These are phyloP conservation scores for Clinocottus analis DNA, from an alignment of 2,113 vertebrate species.

Conservation along the genomic window DNA sequence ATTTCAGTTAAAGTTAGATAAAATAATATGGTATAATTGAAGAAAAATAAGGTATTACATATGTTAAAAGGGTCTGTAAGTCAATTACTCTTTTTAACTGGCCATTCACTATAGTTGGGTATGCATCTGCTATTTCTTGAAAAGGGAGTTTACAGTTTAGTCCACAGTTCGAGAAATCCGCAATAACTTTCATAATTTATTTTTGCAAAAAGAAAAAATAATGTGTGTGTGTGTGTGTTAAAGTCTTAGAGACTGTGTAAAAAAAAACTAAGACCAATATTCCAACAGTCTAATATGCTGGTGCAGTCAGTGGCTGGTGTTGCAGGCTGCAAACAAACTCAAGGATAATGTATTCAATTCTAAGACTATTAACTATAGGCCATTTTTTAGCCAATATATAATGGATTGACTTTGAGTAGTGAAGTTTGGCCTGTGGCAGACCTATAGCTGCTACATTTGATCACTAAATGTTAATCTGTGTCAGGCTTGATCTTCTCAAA, in stretches of 20 bases:
- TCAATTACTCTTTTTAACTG: not conserved
- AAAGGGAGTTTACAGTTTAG: constrained; percentile 1
- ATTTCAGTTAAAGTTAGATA: not conserved
- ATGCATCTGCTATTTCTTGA: not conserved
- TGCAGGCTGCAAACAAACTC: constrained; percentile 50
- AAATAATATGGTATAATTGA: not conserved
- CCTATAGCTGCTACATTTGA: constrained; percentile 67
- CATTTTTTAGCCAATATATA: constrained; percentile 63
- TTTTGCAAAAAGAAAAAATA: not conserved
- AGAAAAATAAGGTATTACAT: not conserved
- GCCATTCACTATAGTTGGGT: not conserved
- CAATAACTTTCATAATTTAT: constrained; percentile 1
- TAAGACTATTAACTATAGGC: constrained; percentile 59
- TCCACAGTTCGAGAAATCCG: not conserved
- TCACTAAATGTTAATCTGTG: constrained; percentile 73
- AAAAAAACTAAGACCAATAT: constrained; percentile 25
- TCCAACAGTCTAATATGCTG: constrained; percentile 37
- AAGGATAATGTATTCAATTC: constrained; percentile 75
- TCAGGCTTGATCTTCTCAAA: constrained; percentile 68
- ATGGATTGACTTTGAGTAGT: constrained; percentile 66
- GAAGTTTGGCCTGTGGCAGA: constrained; percentile 66
- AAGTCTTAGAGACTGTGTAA: constrained; percentile 10
- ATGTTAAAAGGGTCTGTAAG: not conserved
- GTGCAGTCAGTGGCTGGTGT: constrained; percentile 28
- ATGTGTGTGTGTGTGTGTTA: not conserved